A percentile compares a stretch with the other conserved stretches of the same genome.
phyloP scores from a whole-genome alignment of 1,140 invertebrate genomes.

The fruit fly (Drosophila melanogaster) region DNA sequence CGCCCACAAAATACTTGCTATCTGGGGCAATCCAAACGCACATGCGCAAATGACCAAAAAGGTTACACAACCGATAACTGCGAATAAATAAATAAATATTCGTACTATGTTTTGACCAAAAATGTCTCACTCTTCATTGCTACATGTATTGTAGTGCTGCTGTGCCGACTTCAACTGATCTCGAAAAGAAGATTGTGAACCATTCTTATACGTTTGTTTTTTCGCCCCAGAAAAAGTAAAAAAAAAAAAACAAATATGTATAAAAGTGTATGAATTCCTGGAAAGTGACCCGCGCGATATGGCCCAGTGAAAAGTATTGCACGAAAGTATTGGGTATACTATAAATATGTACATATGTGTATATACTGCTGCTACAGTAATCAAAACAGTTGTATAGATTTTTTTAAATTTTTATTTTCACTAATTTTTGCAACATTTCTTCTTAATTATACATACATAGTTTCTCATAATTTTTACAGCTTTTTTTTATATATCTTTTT shows the following conservation, averaged over 20 bases:
- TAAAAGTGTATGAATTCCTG: too few species aligned
- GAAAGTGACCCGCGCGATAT: too few species aligned
- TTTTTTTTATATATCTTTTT: constrained; percentile 52
- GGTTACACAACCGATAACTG: not conserved
- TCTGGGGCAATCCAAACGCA: not conserved
- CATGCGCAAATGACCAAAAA: not conserved
- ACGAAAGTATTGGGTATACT: too few species aligned
- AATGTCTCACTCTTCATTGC: not conserved
- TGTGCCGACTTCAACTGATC: not conserved
- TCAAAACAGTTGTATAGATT: not conserved
- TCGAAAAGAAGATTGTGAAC: too few species aligned
- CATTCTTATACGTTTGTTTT: too few species aligned
- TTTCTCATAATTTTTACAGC: constrained; percentile 76
- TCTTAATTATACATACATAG: constrained; percentile 78
- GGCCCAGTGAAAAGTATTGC: too few species aligned
- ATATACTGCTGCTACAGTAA: too few species aligned
- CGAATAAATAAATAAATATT: not conserved
- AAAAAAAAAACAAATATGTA: too few species aligned
- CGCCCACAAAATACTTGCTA: not conserved
- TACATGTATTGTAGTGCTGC: not conserved
- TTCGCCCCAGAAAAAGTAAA: too few species aligned
- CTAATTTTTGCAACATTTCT: constrained; percentile 78
- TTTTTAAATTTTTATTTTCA: constrained; percentile 73
- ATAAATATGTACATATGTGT: too few species aligned
- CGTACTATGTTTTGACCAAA: not conserved